phyloP scores from a whole-genome alignment of 2,113 vertebrate species.

The Pituophis catenifer region DNA sequence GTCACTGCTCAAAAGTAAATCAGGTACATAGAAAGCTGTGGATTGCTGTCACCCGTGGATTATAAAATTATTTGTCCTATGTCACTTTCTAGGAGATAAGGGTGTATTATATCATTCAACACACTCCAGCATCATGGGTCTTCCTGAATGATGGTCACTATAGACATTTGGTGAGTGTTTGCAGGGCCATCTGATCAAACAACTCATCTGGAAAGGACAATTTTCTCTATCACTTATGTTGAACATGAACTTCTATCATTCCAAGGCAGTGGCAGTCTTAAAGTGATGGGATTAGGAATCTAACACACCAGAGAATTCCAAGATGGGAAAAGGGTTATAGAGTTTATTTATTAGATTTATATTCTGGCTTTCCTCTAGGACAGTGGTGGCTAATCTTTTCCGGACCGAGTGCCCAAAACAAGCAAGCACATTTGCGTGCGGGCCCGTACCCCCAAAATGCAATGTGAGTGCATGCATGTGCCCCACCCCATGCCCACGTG shows the following conservation, averaged over 20 bases:
- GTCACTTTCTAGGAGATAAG: constrained; percentile 17
- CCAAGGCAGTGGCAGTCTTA: background rate
- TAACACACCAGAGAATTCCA: background rate
- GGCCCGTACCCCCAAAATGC: too few species aligned
- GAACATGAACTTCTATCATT: background rate
- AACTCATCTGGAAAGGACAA: background rate
- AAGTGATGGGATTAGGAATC: background rate
- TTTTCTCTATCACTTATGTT: background rate
- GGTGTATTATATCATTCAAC: constrained; percentile 26
- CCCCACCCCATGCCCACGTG: too few species aligned
- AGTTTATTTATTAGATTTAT: background rate
- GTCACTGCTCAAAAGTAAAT: constrained; percentile 78
- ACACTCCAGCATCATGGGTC: background rate
- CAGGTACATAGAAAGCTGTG: constrained; percentile 68
- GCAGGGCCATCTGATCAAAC: background rate
- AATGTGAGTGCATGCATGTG: too few species aligned
- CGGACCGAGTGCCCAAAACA: too few species aligned
- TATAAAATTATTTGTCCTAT: constrained; percentile 55
- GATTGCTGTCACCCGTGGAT: constrained; percentile 60
- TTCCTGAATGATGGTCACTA: background rate
- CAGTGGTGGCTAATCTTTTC: too few species aligned
- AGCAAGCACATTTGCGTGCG: too few species aligned
- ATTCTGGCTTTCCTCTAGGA: background rate
- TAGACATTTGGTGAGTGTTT: background rate
- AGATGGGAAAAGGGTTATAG: background rate